Conservation (phyloP, 1,140 invertebrate species). For the Lucilia cuprina region DNA sequence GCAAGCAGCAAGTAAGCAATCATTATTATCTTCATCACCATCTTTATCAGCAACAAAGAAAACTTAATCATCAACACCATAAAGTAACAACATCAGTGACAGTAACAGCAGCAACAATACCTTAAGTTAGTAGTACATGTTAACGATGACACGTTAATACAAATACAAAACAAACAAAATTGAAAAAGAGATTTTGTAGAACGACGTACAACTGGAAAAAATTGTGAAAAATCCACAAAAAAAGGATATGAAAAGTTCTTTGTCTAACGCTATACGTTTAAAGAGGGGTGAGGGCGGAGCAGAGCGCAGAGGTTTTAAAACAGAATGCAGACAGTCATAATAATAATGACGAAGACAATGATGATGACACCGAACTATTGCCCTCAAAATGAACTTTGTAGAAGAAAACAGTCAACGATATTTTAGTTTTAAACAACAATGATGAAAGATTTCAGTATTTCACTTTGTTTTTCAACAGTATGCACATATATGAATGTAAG, state of each 20-base stretch:
- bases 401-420: neutral
- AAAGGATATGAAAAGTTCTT: neutral
- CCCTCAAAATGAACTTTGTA: constrained; percentile 22
- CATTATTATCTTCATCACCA: neutral
- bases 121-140: neutral
- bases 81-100: neutral
- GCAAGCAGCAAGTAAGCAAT: neutral
- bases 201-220: neutral
- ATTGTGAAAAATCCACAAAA: neutral
- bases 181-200: neutral
- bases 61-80: neutral
- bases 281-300: too few species aligned
- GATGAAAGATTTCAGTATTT: too few species aligned
- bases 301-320: neutral
- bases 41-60: constrained; percentile 6
- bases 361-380: constrained; percentile 19
- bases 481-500: too few species aligned
- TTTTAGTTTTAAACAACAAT: neutral
- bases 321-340: neutral
- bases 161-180: neutral
- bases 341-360: neutral
- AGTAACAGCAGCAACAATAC: neutral
- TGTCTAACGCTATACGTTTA: neutral
- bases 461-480: too few species aligned
- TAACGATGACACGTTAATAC: neutral